Evolutionary conservation across 2,888 invertebrate species (phyloP).

Genomic region (Baccha elongata): DNA sequence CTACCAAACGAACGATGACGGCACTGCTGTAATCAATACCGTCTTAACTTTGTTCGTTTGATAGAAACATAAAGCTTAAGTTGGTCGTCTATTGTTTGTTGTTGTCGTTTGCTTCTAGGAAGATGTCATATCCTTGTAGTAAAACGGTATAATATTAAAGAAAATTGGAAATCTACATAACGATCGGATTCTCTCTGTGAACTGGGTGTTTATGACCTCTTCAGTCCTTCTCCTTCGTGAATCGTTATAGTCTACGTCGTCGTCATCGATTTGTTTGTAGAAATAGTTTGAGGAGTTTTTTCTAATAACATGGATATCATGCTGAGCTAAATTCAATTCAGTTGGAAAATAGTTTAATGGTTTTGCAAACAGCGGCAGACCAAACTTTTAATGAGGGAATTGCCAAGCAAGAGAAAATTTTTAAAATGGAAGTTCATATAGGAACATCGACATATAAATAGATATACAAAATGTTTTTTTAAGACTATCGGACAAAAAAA

Average conservation of each 20-base stretch:
- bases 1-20: neutral
- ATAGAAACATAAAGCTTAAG: conserved; percentile 1
- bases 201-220: conserved; percentile 22
- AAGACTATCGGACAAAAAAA: too few species aligned
- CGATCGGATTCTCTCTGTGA: neutral
- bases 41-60: conserved; percentile 7
- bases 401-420: neutral
- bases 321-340: conserved; percentile 30
- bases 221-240: neutral
- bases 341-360: conserved; percentile 13
- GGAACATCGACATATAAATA: too few species aligned
- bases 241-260: neutral
- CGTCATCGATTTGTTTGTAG: conserved; percentile 1
- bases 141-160: conserved; percentile 34
- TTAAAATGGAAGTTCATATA: too few species aligned
- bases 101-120: neutral
- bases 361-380: conserved; percentile 34
- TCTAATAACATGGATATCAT: conserved; percentile 15
- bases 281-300: conserved; percentile 14
- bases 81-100: neutral
- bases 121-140: conserved; percentile 23
- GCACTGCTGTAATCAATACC: conserved; percentile 13
- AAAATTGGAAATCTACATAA: conserved; percentile 42
- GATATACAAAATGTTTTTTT: too few species aligned
- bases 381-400: conserved; percentile 18